phyloP scores from a whole-genome alignment of 2,797 vertebrate species.

The Iguana delicatissima region DNA sequence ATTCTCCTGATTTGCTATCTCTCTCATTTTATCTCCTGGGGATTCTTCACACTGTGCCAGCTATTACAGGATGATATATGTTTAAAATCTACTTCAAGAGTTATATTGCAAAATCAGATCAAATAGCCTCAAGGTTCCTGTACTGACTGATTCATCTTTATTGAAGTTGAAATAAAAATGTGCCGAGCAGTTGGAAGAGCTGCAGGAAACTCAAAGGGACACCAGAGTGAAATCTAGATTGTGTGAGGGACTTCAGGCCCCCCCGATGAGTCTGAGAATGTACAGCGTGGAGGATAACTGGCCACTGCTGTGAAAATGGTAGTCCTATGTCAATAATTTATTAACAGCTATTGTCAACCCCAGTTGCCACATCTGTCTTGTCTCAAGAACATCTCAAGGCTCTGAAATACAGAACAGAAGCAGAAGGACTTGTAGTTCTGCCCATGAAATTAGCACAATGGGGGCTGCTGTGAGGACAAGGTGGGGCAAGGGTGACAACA shows the following conservation, averaged over 20 bases:
- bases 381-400: background rate
- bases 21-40: background rate
- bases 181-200: background rate
- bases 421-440: background rate
- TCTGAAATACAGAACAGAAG: background rate
- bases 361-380: background rate
- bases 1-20: background rate
- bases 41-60: conserved; percentile 15
- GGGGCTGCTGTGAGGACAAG: background rate
- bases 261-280: background rate
- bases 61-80: conserved; percentile 21
- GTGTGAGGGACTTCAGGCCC: background rate
- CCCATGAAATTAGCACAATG: background rate
- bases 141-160: conserved; percentile 24
- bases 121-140: conserved; percentile 3
- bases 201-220: background rate
- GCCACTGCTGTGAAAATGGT: conserved; percentile 11
- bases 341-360: conserved; percentile 9
- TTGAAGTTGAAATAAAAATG: conserved; percentile 3
- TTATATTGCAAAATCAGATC: conserved; percentile 26
- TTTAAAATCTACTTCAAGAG: conserved; percentile 33
- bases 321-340: conserved; percentile 19
- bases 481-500: background rate
- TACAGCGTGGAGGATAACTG: background rate
- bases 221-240: background rate